Percentiles rank a stretch among this genome's conserved stretches.
phyloP scores from a whole-genome alignment of 2,113 vertebrate species.

The Arizona elegans region DNA sequence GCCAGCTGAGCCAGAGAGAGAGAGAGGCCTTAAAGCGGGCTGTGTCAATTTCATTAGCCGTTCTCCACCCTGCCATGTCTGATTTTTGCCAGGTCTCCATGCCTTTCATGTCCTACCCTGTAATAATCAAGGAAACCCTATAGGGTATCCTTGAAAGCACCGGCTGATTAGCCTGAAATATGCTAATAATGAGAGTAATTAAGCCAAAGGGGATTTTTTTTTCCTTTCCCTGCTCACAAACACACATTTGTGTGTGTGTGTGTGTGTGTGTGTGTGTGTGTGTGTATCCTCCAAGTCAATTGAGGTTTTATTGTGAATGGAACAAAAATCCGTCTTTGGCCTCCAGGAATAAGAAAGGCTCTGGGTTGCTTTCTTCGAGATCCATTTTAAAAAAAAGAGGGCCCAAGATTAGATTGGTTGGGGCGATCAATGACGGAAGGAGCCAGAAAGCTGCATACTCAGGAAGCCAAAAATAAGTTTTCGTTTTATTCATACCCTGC shows the following conservation, averaged over 20 bases:
- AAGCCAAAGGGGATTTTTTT: constrained; percentile 82
- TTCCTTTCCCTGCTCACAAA: constrained; percentile 41
- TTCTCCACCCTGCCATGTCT: constrained; percentile 65
- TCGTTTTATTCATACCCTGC: too few species aligned
- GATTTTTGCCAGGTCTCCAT: constrained; percentile 77
- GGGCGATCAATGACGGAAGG: background rate
- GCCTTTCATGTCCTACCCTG: constrained; percentile 84
- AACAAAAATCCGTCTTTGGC: constrained; percentile 55
- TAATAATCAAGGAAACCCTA: constrained; percentile 85
- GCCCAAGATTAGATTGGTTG: background rate
- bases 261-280: background rate
- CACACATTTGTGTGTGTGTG: background rate
- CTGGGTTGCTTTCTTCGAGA: background rate
- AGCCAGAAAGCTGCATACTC: background rate
- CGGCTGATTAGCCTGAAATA: constrained; percentile 79
- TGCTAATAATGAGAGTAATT: constrained; percentile 91
- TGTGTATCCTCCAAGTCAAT: constrained; percentile 27
- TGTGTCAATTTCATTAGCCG: constrained; percentile 39
- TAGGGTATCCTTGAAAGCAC: constrained; percentile 85
- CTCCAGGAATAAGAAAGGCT: constrained; percentile 45
- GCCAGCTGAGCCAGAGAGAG: constrained; percentile 6
- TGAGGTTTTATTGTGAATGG: background rate
- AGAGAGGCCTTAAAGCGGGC: background rate
- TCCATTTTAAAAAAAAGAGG: background rate
- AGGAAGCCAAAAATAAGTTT: background rate